Evolutionary conservation across 2,888 invertebrate species (phyloP), one percentile per base, ranked within the genome.

Genomic region (Colletes collaris): DNA sequence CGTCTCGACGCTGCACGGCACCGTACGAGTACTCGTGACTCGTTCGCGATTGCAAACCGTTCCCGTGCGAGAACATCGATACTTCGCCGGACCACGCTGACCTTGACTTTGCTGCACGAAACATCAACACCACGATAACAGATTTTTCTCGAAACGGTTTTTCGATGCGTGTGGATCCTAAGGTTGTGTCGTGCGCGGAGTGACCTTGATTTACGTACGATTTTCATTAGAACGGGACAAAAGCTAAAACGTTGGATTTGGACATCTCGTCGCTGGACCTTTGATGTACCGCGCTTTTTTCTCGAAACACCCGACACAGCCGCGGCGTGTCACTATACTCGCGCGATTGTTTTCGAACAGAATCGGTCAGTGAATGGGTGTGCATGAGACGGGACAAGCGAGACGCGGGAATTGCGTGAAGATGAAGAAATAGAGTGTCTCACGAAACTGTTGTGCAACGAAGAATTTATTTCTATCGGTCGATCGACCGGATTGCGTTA

Each of bases 91-190:
- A 63, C 52, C 53, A 16, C 73, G 76, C 62, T 84, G 85, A 86
- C 86, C 86, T 86, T 85, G 86, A 82, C 82, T 85, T 62, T 77
- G 85, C 65, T 72, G 63, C 59, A 68, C 64, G 63, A 72, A 50
- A 62, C 49, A 53, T 46, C 74, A 56, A 46, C 64, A 19, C 56
- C 50, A 27, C 37, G 27, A 40, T 10, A 60, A 56, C 10, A 27
- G 44, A 46, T 64, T 16, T 27, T 19, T 65, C 1, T 10, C 65
- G 8, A 27, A 49, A 10, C 35, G 46, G 11, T 60, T 19, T 2
- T 46, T 46, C 19, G 19, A 44, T 27, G 53, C 27, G 62, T 8
- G 66, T 10, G 52, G 60, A 40, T 52, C 53, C 6, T 16, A 40
- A 8, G 44, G 4, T 11, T 8, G 10, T 16, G 46, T 66, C 44